A percentile compares a stretch with the other conserved stretches of the same genome.
phyloP scores from a whole-genome alignment of 23 tunicate species.

The Styela plicata region DNA sequence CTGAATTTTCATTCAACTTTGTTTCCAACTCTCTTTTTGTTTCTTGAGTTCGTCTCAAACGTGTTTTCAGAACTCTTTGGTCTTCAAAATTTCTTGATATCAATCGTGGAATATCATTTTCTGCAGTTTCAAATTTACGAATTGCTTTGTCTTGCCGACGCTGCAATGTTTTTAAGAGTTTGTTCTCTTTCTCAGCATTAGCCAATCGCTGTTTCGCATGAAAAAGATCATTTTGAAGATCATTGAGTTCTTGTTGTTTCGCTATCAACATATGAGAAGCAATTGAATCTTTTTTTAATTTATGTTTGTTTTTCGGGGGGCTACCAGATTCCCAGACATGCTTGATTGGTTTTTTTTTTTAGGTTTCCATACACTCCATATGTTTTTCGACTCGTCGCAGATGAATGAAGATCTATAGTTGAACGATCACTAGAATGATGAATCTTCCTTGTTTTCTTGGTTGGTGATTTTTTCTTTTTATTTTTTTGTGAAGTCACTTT shows the following conservation, averaged over 20 bases:
- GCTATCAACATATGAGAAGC: slow-evolving; percentile 65
- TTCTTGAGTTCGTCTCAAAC: slow-evolving; percentile 65
- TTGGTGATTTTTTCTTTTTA: not conserved
- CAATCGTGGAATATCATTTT: slow-evolving; percentile 73
- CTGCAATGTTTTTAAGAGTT: slow-evolving; percentile 70
- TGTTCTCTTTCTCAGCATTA: slow-evolving; percentile 53
- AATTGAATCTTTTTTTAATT: slow-evolving; percentile 34
- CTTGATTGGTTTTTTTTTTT: not conserved
- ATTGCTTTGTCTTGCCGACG: slow-evolving; percentile 74
- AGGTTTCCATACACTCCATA: not conserved
- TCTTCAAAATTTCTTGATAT: slow-evolving; percentile 78
- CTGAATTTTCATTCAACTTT: slow-evolving; percentile 43
- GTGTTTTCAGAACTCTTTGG: slow-evolving; percentile 61
- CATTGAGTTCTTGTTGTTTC: slow-evolving; percentile 49
- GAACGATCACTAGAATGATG: not conserved
- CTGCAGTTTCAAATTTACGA: slow-evolving; percentile 60
- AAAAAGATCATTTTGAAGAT: slow-evolving; percentile 41
- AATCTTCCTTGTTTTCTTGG: not conserved
- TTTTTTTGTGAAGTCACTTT: not conserved
- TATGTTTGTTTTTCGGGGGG: not conserved
- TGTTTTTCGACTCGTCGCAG: not conserved
- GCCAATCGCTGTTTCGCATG: slow-evolving; percentile 38
- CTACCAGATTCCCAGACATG: not conserved
- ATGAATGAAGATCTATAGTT: not conserved
- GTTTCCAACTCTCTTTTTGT: slow-evolving; percentile 61